These are phyloP conservation scores for Ornithoptera alexandrae DNA, from an alignment of 2,888 invertebrate species.

Conservation along the genomic window DNA sequence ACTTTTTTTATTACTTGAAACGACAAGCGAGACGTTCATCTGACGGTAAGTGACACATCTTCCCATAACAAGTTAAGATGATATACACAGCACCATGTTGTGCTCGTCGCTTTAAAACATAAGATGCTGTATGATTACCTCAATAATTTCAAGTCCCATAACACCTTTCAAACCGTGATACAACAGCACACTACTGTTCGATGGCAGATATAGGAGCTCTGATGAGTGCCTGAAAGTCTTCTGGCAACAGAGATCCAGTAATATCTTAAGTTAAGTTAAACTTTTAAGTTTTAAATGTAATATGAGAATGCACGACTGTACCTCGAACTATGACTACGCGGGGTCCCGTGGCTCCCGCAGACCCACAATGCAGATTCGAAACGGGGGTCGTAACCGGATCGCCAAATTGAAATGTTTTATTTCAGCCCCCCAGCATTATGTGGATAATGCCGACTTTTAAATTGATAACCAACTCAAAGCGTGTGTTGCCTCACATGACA, in stretches of 20 bases:
- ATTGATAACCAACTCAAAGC: constrained; percentile 75
- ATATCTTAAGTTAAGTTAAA: not conserved
- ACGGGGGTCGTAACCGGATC: constrained; percentile 76
- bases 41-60: no score
- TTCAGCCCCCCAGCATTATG: constrained; percentile 64
- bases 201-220: no score
- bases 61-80: no score
- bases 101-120: no score
- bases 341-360: constrained; percentile 58
- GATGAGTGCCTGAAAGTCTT: no score
- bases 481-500: constrained; percentile 59
- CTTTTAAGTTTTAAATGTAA: not conserved
- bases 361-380: constrained; percentile 74
- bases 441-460: constrained; percentile 74
- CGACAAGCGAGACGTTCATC: no score
- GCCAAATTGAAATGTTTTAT: constrained; percentile 80
- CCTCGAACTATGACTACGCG: constrained; percentile 70
- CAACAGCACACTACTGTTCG: no score
- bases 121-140: no score
- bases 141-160: no score
- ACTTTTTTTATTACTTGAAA: no score
- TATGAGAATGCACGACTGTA: constrained; percentile 46
- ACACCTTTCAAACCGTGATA: no score
- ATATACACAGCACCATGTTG: no score
- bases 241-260: not conserved